Base-by-base conservation (phyloP, 2,797 vertebrate species). In the Urosaurus nigricauda region DNA sequence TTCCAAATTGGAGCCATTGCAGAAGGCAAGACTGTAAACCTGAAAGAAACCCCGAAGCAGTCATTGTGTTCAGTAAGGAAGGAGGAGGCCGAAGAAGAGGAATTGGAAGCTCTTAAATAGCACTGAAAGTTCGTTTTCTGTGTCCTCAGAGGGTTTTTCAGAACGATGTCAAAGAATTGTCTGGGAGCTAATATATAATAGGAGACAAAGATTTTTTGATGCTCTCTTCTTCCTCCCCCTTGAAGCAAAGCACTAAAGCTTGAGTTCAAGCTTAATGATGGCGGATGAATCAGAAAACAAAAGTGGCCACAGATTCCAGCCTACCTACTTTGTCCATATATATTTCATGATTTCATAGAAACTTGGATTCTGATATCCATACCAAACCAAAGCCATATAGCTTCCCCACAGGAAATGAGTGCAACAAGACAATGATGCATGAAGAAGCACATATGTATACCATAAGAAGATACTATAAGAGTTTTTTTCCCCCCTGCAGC, bases 281-380 rank as follows among this genome's bases (percentile, higher is more conserved):
- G 87, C 65, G 88, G 63, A 73, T 58, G 86, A 87, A 90, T 91
- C 71, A 85, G 93, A 94, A 92, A 88, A 79, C 40, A 87, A 92
- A 85, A 5, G 19, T 60, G 83, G 80, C 85, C 86, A 58, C 6
- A 43, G 26, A 2, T 0, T 0, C 74, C 88, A 82, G 24, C 84
- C 85, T 0, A 0, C 73, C 51, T 93, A 47, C 81, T 3, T 13
- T 51, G 81, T 85, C 89, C 79, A 43, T 21, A 0, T 21, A 0
- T 8, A 0, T 81, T 85, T 13, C 0, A 29, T 37, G 35, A 19
- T 0, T 0, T 12, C 4, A 85, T 90, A 90, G 32, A 29, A 32
- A 81, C 17, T 35, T 4, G 8, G 40, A 9, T 37, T 51, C 70
- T 43, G 60, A 13, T 47, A 0, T 3, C 87, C 79, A 80, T 85